phyloP scores from a whole-genome alignment of 2,797 vertebrate species.

The Crenichthys baileyi region DNA sequence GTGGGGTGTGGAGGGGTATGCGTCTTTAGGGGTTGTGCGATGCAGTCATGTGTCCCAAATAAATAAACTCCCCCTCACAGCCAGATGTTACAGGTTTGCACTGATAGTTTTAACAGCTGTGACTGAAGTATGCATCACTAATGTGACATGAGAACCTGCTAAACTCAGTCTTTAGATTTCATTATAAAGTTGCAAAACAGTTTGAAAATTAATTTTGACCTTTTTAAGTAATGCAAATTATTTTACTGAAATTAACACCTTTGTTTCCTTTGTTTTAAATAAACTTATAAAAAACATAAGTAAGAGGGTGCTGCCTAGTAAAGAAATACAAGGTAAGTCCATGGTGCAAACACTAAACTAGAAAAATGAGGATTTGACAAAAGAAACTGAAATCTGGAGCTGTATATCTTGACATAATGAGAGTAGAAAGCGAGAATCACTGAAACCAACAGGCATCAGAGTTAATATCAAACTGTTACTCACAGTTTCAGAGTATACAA shows the following conservation, averaged over 20 bases:
- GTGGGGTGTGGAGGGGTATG: background rate
- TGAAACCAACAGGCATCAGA: background rate
- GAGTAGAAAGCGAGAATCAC: too few relatives aligned
- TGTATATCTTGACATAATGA: too few relatives aligned
- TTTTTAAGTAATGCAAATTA: background rate
- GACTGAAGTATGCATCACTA: conserved; percentile 64
- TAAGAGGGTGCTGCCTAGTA: background rate
- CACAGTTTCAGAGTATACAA: background rate
- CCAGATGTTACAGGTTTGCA: conserved; percentile 62
- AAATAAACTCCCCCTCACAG: conserved; percentile 45
- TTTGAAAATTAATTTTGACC: background rate
- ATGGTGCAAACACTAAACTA: background rate
- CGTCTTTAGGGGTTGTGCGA: conserved; percentile 19
- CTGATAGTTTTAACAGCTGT: conserved; percentile 62
- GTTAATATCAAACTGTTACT: background rate
- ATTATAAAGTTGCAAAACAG: conserved; percentile 1
- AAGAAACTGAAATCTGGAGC: too few relatives aligned
- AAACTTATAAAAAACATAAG: background rate
- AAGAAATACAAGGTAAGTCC: background rate
- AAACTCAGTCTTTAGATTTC: background rate
- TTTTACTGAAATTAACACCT: background rate
- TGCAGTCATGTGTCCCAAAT: conserved; percentile 64
- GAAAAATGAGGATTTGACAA: too few relatives aligned
- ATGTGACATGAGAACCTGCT: conserved; percentile 50
- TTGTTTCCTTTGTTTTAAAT: background rate